Conservation (phyloP, 2,888 invertebrate species). For the Ennomos fuscantarius region DNA sequence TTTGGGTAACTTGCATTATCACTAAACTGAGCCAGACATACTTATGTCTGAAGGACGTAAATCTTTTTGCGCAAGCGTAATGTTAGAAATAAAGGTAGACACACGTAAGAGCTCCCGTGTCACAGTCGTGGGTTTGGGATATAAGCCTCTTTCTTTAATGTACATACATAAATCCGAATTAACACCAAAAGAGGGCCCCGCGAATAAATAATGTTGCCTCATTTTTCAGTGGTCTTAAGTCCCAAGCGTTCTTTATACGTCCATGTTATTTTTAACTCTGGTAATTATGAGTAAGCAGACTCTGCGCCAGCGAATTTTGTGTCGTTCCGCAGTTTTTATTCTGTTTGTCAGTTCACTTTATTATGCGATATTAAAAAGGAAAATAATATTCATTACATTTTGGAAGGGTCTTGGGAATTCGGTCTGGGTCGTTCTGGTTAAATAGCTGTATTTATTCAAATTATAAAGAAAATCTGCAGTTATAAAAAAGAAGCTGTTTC, state of each 20-base stretch:
- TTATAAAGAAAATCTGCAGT: too few species aligned
- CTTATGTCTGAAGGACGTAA: too few species aligned
- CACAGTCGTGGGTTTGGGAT: constrained; percentile 50
- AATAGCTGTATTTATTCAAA: too few species aligned
- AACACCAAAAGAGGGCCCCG: constrained; percentile 72
- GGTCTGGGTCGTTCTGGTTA: too few species aligned
- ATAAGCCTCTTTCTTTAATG: constrained; percentile 75
- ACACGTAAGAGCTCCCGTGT: constrained; percentile 52
- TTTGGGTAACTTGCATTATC: too few species aligned
- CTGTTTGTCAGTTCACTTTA: constrained; percentile 36
- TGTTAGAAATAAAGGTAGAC: constrained; percentile 28
- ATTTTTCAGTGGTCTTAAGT: constrained; percentile 80
- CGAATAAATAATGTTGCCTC: constrained; percentile 77
- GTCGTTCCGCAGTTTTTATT: constrained; percentile 42
- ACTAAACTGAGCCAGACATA: too few species aligned
- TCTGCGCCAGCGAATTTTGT: constrained; percentile 51
- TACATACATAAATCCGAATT: constrained; percentile 82
- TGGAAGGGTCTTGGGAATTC: background rate
- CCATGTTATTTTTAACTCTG: constrained; percentile 70
- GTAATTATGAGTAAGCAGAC: constrained; percentile 77
- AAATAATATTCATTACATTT: constrained; percentile 16
- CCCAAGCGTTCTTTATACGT: constrained; percentile 67
- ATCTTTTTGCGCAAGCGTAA: constrained; percentile 8
- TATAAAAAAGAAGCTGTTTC: too few species aligned
- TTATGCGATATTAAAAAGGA: constrained; percentile 11